Conservation (phyloP, 2,888 invertebrate species). For the Nycteola revayana region DNA sequence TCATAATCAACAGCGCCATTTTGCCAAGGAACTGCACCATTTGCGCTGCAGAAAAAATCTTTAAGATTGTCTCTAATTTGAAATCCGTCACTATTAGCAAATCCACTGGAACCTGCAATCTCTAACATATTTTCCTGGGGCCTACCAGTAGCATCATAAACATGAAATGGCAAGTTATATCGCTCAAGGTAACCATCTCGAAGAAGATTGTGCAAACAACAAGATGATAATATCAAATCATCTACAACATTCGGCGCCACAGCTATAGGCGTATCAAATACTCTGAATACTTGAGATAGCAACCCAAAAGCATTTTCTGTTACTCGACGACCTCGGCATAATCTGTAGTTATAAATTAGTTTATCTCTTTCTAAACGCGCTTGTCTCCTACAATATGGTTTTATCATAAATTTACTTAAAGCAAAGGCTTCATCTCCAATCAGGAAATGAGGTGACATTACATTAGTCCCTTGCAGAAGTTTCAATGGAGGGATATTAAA, state of each 20-base stretch:
- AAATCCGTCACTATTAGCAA: conserved; percentile 15
- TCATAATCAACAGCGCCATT: no score
- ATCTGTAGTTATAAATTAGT: neutral
- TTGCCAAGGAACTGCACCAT: conserved; percentile 11
- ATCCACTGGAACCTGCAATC: conserved; percentile 11
- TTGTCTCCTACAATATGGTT: conserved; percentile 2
- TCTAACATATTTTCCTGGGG: conserved; percentile 10
- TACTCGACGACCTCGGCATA: neutral
- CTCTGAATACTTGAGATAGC: neutral
- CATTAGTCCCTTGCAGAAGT: conserved; percentile 14
- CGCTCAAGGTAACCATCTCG: conserved; percentile 12
- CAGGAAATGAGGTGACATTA: conserved; percentile 14
- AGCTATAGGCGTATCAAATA: neutral
- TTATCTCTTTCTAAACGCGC: neutral
- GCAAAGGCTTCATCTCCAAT: conserved; percentile 2
- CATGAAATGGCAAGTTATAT: conserved; percentile 10
- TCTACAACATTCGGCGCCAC: neutral
- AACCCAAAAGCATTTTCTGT: neutral
- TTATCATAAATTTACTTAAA: neutral
- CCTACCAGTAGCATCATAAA: neutral
- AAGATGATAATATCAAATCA: neutral
- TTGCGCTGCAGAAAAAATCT: conserved; percentile 7
- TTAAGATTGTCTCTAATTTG: conserved; percentile 9
- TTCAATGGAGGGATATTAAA: conserved; percentile 15
- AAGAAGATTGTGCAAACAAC: neutral